Conservation (phyloP, 1,140 invertebrate genomes). For the Zaprionus kolodkinae region DNA sequence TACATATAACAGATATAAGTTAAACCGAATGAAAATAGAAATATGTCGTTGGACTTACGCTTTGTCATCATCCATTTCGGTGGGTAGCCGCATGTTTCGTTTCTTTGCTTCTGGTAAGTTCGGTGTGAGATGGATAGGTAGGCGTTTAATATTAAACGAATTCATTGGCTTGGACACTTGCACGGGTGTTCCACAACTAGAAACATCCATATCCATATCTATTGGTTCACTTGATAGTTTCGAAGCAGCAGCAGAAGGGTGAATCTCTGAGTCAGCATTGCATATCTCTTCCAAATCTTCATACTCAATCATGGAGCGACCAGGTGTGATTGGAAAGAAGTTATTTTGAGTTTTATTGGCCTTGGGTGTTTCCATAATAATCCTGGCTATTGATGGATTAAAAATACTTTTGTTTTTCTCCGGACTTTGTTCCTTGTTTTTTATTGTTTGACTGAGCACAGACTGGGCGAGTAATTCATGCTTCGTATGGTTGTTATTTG, state of each 20-base stretch:
- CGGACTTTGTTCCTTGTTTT: not conserved
- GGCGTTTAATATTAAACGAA: conserved; percentile 36
- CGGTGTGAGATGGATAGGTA: conserved; percentile 54
- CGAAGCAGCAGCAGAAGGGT: not conserved
- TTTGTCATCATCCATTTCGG: not conserved
- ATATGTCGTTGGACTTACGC: conserved; percentile 3
- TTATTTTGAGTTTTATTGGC: conserved; percentile 8
- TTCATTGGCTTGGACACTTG: not conserved
- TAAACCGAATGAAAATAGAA: not conserved
- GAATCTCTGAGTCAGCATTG: not conserved
- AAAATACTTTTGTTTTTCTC: conserved; percentile 4
- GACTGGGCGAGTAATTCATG: not conserved
- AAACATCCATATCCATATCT: conserved; percentile 24
- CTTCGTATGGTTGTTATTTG: not conserved
- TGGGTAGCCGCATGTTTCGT: conserved; percentile 16
- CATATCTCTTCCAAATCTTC: conserved; percentile 50
- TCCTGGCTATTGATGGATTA: not conserved
- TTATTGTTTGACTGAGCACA: not conserved
- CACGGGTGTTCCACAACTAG: conserved; percentile 26
- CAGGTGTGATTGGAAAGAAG: conserved; percentile 38
- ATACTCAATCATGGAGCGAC: conserved; percentile 56
- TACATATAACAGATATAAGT: not conserved
- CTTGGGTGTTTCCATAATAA: conserved; percentile 28
- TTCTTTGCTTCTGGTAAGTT: conserved; percentile 67
- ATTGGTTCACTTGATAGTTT: conserved; percentile 19